These are phyloP conservation scores for Sanderia malayensis DNA, from an alignment of 30 jellyfish, hydroid and myxozoan species.

Conservation along the genomic window DNA sequence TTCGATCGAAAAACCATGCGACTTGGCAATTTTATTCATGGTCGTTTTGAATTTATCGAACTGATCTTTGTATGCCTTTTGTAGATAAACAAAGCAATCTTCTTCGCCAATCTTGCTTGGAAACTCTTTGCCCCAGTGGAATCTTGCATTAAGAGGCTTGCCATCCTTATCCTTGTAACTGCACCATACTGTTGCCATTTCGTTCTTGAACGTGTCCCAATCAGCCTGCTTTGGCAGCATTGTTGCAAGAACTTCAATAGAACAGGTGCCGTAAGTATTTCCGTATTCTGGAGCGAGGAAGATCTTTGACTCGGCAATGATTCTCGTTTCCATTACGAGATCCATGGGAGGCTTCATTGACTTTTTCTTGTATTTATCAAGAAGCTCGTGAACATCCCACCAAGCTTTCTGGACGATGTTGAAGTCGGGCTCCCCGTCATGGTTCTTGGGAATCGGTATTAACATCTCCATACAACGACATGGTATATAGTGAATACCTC, in stretches of 20 bases:
- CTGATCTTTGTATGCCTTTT: neutral
- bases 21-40: neutral
- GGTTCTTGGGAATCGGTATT: neutral
- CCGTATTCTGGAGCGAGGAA: constrained; percentile 12
- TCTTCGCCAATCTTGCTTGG: neutral
- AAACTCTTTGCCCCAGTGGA: neutral
- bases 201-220: constrained; percentile 6
- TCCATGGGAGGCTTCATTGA: neutral
- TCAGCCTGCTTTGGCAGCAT: neutral
- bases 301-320: neutral
- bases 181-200: neutral
- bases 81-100: neutral
- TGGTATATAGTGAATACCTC: constrained; percentile 9
- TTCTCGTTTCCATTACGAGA: neutral
- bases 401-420: neutral
- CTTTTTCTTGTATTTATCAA: neutral
- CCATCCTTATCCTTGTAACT: neutral
- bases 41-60: neutral
- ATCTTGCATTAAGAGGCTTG: neutral
- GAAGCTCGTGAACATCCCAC: neutral
- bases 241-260: constrained; percentile 17
- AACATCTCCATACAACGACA: constrained; percentile 10
- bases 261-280: constrained; percentile 5
- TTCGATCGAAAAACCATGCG: constrained; percentile 1
- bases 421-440: neutral